phyloP scores from a whole-genome alignment of 2,113 vertebrate genomes.

The Nyctibius bracteatus region DNA sequence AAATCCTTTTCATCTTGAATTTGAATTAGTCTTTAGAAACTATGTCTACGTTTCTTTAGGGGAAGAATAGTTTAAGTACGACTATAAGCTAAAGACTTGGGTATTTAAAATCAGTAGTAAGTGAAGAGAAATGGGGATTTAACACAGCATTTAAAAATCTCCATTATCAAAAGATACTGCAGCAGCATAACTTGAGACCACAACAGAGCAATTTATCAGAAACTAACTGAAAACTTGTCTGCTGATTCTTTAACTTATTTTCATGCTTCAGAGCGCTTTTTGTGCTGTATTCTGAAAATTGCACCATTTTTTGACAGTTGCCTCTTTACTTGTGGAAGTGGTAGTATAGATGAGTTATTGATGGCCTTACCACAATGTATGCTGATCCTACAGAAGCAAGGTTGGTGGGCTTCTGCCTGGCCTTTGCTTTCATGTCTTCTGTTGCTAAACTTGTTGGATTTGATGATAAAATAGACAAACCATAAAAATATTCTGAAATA shows the following conservation, averaged over 20 bases:
- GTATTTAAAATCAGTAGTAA: not conserved
- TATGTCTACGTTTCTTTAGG: not conserved
- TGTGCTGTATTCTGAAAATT: not conserved
- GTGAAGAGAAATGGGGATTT: not conserved
- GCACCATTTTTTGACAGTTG: not conserved
- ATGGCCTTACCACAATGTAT: rapidly evolving
- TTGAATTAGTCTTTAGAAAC: not conserved
- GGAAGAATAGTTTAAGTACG: not conserved
- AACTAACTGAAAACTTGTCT: not conserved
- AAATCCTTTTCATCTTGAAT: not conserved
- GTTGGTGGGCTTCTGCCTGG: not conserved
- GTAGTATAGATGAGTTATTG: not conserved
- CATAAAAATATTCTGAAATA: not conserved
- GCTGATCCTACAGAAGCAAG: not conserved
- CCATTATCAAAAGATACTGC: not conserved
- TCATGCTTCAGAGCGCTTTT: not conserved
- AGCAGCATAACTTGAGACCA: not conserved
- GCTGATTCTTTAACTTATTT: not conserved
- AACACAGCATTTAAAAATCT: not conserved
- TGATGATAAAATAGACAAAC: not conserved
- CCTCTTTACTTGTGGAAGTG: not conserved
- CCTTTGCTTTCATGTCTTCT: not conserved
- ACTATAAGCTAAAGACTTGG: not conserved
- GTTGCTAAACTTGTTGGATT: not conserved
- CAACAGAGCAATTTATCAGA: not conserved